These are phyloP conservation scores for Helicorthomorpha holstii DNA, from an alignment of 1,140 invertebrate genomes.

Conservation along the genomic window DNA sequence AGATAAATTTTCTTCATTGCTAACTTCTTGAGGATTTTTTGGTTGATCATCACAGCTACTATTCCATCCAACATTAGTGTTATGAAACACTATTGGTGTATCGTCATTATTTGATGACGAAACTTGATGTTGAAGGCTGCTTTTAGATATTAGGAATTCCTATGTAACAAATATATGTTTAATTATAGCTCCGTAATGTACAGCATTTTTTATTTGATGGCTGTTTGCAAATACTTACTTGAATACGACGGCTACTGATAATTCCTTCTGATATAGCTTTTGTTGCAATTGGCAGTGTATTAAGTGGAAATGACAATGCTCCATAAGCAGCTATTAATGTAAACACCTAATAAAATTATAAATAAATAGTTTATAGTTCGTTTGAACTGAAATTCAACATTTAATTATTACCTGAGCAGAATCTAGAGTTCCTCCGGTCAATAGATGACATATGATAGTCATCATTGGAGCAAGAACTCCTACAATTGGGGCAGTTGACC, in stretches of 20 bases:
- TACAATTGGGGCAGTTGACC: slow-evolving; percentile 2
- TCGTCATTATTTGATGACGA: too few relatives aligned
- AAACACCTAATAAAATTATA: slow-evolving; percentile 2
- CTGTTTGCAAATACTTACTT: too few relatives aligned
- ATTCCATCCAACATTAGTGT: too few relatives aligned
- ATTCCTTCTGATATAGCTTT: slow-evolving; percentile 4
- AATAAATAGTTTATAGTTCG: neutral
- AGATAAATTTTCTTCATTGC: too few relatives aligned
- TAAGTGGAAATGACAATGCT: neutral
- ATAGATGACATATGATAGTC: neutral
- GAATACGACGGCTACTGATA: neutral
- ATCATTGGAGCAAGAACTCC: neutral
- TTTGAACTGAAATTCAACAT: neutral
- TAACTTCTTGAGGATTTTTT: too few relatives aligned
- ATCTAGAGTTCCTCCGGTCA: neutral
- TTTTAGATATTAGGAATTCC: too few relatives aligned
- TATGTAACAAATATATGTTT: too few relatives aligned
- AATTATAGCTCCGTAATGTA: too few relatives aligned
- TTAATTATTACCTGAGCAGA: slow-evolving; percentile 6
- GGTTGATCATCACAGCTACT: too few relatives aligned
- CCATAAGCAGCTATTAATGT: neutral
- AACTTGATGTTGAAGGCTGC: too few relatives aligned
- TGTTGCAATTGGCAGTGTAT: slow-evolving; percentile 1
- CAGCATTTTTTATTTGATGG: too few relatives aligned
- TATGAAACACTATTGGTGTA: too few relatives aligned